Evolutionary conservation across 2,113 vertebrate species (phyloP).

Genomic region (Rostratula benghalensis): DNA sequence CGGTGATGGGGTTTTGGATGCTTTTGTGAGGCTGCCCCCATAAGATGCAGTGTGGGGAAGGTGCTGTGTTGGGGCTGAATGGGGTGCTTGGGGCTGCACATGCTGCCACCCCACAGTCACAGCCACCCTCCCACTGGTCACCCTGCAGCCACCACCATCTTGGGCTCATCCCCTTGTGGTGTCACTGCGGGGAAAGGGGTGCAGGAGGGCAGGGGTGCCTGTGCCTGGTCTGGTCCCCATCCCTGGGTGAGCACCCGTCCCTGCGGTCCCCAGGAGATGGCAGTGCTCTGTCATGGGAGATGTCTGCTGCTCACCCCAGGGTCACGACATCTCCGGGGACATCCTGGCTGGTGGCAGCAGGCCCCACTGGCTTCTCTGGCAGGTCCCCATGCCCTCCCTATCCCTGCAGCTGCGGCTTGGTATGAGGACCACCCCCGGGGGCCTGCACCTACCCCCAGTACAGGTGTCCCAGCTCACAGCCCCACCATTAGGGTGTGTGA

Average conservation of each 20-base stretch:
- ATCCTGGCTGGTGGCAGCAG: neutral
- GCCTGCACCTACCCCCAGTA: accelerated
- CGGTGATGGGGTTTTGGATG: neutral
- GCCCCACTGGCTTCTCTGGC: neutral
- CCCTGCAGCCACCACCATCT: neutral
- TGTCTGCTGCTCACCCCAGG: neutral
- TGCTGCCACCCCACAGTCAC: accelerated
- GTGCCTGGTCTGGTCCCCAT: neutral
- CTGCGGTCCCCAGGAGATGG: conserved; percentile 52
- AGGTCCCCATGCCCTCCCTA: neutral
- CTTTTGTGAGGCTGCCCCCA: accelerated
- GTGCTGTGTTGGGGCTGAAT: neutral
- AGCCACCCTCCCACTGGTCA: neutral
- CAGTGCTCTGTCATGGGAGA: conserved; percentile 49
- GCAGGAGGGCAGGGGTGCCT: neutral
- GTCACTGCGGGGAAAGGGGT: accelerated
- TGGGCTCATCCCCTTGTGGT: accelerated
- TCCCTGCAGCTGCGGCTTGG: accelerated
- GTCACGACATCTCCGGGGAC: neutral
- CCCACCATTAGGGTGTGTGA: accelerated
- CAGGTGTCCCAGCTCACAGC: neutral
- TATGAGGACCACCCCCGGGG: neutral
- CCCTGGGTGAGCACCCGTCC: neutral
- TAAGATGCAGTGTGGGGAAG: accelerated
- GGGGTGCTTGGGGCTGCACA: accelerated